Conservation (phyloP, 2,888 invertebrate genomes). For the Octodonta nipae region DNA sequence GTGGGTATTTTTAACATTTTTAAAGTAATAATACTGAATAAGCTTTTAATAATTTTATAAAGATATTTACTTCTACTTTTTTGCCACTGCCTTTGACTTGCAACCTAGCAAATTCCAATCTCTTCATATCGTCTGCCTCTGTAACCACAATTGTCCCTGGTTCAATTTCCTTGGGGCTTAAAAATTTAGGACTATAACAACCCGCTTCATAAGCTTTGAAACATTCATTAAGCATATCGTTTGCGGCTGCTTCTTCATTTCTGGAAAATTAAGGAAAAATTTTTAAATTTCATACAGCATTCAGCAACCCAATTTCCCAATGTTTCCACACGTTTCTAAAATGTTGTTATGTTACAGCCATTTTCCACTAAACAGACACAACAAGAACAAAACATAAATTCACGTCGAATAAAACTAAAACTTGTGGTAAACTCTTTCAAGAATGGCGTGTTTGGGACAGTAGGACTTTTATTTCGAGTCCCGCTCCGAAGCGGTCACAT, state of each 20-base stretch:
- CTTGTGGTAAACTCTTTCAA: no score
- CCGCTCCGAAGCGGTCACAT: no score
- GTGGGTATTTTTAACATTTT: no score
- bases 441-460: no score
- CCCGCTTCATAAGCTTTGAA: conserved; percentile 64
- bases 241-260: conserved; percentile 34
- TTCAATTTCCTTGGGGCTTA: conserved; percentile 51
- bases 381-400: no score
- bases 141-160: conserved; percentile 62
- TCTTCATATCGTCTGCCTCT: conserved; percentile 61
- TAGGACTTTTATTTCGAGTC: no score
- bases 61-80: conserved; percentile 36
- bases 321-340: no score
- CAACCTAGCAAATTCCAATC: conserved; percentile 58
- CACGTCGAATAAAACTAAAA: no score
- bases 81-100: conserved; percentile 49
- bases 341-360: no score
- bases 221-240: conserved; percentile 41
- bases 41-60: neutral
- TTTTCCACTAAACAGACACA: no score
- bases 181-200: conserved; percentile 68
- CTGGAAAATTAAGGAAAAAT: neutral
- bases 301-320: no score
- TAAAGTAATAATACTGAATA: neutral
- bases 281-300: no score